phyloP scores from a whole-genome alignment of 2,888 invertebrate species.

The Oasisia sp. region DNA sequence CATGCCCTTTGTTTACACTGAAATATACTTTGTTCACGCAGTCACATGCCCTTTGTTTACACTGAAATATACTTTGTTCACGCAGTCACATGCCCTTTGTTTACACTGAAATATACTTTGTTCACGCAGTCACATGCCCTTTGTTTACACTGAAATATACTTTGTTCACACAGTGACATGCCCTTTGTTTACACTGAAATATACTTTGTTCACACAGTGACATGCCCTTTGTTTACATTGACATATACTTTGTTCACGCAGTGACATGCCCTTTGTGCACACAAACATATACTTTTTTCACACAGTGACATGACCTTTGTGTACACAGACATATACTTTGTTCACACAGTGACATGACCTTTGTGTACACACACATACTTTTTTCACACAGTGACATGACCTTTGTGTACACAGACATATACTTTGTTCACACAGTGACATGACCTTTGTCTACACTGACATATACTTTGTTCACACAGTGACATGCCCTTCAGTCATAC shows the following conservation, averaged over 20 bases:
- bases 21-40: background rate
- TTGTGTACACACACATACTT: background rate
- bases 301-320: background rate
- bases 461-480: background rate
- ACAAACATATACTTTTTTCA: background rate
- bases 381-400: background rate
- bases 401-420: background rate
- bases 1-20: background rate
- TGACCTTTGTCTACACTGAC: background rate
- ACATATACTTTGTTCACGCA: background rate
- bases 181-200: background rate
- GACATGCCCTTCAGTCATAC: background rate
- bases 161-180: background rate
- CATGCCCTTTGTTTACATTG: background rate
- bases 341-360: background rate
- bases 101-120: background rate
- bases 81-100: background rate
- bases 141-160: background rate
- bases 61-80: background rate
- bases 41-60: background rate
- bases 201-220: background rate
- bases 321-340: background rate
- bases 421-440: background rate
- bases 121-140: background rate
- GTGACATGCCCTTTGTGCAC: background rate